phyloP scores from a whole-genome alignment of 2,113 vertebrate species.

The Podarcis cretensis region DNA sequence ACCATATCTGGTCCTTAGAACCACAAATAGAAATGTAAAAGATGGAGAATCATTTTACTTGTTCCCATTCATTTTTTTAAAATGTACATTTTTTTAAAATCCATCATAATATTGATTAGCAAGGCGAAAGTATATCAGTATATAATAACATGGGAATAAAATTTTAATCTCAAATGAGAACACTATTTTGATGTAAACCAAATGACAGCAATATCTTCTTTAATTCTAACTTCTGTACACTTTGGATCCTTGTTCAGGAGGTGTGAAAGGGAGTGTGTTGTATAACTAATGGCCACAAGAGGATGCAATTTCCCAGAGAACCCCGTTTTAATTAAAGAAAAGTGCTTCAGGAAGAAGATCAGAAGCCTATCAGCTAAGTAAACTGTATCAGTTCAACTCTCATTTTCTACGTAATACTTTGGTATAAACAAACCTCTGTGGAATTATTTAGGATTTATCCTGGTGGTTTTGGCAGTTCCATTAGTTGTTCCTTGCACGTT shows the following conservation, averaged over 20 bases:
- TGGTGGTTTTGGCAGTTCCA: constrained; percentile 9
- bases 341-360: neutral
- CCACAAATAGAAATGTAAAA: neutral
- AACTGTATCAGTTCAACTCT: constrained; percentile 5
- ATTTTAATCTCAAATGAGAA: neutral
- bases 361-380: neutral
- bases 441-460: constrained; percentile 17
- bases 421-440: neutral
- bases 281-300: constrained; percentile 80
- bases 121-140: neutral
- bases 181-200: neutral
- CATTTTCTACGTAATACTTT: constrained; percentile 25
- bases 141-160: neutral
- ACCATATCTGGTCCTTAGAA: no score
- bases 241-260: constrained; percentile 30
- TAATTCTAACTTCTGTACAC: neutral
- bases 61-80: neutral
- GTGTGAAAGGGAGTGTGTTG: constrained; percentile 57
- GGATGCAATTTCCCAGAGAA: constrained; percentile 81
- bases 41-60: neutral
- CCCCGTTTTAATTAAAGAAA: constrained; percentile 50
- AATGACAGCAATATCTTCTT: neutral
- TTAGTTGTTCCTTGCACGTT: neutral
- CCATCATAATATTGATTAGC: neutral
- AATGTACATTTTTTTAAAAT: neutral